Conservation (phyloP, 2,797 vertebrate genomes). For the Macropus fuliginosus region DNA sequence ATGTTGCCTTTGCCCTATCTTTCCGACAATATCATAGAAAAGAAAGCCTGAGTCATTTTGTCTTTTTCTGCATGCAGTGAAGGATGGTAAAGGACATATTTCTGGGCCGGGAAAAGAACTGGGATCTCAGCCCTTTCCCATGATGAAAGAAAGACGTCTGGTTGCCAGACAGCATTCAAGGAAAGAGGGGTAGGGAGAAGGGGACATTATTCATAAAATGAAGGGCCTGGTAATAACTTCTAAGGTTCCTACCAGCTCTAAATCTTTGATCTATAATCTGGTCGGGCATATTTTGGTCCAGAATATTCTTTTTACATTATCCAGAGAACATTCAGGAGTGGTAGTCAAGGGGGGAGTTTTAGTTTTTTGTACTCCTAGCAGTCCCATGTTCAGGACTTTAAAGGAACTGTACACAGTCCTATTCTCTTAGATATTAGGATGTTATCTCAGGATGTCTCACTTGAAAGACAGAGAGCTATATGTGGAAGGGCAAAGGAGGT, state of each 20-base stretch:
- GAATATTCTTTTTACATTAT: not conserved
- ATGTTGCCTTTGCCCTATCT: not conserved
- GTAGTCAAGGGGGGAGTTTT: slow-evolving; percentile 1
- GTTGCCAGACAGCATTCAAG: not conserved
- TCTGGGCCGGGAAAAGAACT: not conserved
- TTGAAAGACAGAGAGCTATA: not conserved
- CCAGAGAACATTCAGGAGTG: slow-evolving; percentile 9
- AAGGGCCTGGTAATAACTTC: not conserved
- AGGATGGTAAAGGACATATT: not conserved
- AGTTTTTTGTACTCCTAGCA: not conserved
- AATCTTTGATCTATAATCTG: not conserved
- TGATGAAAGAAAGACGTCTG: not conserved
- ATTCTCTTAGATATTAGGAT: not conserved
- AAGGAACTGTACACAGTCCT: not conserved
- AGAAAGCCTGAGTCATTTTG: not conserved
- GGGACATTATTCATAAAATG: not conserved
- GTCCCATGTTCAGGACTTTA: not conserved
- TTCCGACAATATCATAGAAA: not conserved
- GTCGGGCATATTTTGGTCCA: not conserved
- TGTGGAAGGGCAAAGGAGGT: not conserved
- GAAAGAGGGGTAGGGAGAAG: not conserved
- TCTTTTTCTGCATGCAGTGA: not conserved
- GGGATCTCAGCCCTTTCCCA: not conserved
- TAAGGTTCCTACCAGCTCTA: not conserved
- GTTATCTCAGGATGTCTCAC: not conserved